A percentile compares a stretch with the other conserved stretches of the same genome.
Conservation (phyloP, 1,140 invertebrate species). For the Hormaphis cornu region DNA sequence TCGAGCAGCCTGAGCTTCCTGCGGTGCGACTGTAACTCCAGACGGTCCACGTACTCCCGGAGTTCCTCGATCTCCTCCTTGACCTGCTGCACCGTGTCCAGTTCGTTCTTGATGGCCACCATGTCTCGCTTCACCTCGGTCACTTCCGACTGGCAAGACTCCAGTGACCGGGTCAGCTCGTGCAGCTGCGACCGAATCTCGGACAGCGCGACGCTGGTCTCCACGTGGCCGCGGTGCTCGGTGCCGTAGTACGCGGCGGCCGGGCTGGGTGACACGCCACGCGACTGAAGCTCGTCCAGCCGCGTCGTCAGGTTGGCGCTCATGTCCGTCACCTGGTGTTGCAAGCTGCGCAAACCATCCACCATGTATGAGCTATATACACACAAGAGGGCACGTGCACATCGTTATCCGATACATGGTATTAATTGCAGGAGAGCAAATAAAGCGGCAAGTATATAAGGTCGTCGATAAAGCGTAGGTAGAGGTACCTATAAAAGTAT, state of each 20-base stretch:
- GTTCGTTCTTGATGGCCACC: conserved; percentile 84
- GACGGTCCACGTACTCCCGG: conserved; percentile 76
- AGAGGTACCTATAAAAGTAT: no score
- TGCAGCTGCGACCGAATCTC: conserved; percentile 83
- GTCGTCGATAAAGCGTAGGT: no score
- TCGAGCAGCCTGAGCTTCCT: conserved; percentile 75
- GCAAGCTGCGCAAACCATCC: conserved; percentile 56
- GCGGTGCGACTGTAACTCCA: conserved; percentile 78
- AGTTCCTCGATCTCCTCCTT: conserved; percentile 89
- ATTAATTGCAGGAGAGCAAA: not conserved
- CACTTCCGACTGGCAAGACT: conserved; percentile 79
- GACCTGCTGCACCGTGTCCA: conserved; percentile 84
- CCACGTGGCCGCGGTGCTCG: conserved; percentile 55
- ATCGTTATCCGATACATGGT: conserved; percentile 24
- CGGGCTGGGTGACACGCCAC: conserved; percentile 62
- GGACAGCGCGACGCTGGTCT: conserved; percentile 79
- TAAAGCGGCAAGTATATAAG: not conserved
- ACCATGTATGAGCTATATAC: conserved; percentile 32
- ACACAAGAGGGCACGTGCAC: conserved; percentile 28
- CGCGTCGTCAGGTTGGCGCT: conserved; percentile 86
- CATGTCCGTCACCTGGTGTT: conserved; percentile 92
- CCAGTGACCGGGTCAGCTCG: conserved; percentile 83
- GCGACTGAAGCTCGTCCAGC: conserved; percentile 75
- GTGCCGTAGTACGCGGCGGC: conserved; percentile 70
- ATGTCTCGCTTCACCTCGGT: conserved; percentile 77